These are phyloP conservation scores for Illadopsis cleaveri DNA, from an alignment of 2,113 vertebrate genomes.

Conservation along the genomic window DNA sequence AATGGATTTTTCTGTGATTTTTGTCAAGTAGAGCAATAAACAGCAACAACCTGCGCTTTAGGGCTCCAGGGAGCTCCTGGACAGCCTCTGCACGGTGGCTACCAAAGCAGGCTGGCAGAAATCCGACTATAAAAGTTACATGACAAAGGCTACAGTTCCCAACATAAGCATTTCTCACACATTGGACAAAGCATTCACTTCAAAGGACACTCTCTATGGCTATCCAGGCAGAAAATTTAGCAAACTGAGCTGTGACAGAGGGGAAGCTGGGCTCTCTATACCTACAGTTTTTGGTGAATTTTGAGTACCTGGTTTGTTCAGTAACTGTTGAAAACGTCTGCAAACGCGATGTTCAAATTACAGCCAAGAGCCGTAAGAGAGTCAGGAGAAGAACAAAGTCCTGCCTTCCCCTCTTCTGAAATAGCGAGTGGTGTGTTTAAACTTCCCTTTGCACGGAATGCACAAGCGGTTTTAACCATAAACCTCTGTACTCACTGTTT, in stretches of 20 bases:
- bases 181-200: background rate
- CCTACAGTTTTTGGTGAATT: background rate
- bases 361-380: background rate
- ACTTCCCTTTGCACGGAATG: background rate
- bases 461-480: accelerated
- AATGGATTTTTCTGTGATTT: background rate
- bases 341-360: background rate
- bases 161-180: background rate
- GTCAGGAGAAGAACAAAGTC: background rate
- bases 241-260: background rate
- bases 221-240: background rate
- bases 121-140: background rate
- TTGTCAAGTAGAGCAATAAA: background rate
- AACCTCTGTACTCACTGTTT: background rate
- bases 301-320: background rate
- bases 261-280: background rate
- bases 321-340: background rate
- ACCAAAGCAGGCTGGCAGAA: background rate
- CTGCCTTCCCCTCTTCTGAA: background rate
- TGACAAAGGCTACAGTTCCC: background rate
- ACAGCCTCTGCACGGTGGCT: background rate
- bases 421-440: background rate
- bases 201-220: background rate
- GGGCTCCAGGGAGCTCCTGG: background rate
- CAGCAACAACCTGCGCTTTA: background rate